phyloP scores from a whole-genome alignment of 2,797 vertebrate species.

The Neosalanx taihuensis region DNA sequence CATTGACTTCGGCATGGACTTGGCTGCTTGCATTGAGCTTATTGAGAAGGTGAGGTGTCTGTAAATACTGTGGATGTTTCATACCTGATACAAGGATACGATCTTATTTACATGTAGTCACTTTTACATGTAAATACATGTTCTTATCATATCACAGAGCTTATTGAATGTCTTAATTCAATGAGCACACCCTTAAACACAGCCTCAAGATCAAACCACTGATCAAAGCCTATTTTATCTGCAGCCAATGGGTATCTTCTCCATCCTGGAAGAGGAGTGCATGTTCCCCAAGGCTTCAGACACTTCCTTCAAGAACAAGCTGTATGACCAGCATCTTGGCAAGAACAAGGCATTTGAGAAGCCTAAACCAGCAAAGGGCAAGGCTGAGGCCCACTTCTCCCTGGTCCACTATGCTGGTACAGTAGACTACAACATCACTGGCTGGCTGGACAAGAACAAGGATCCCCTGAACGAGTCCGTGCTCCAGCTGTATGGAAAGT shows the following conservation, averaged over 20 bases:
- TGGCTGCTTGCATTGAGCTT: conserved; percentile 66
- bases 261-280: conserved; percentile 85
- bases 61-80: not conserved
- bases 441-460: not conserved
- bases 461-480: not conserved
- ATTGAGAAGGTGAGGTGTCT: conserved; percentile 65
- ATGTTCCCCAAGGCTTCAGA: conserved; percentile 87
- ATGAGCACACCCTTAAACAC: no score
- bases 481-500: conserved; percentile 58
- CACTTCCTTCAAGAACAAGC: conserved; percentile 80
- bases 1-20: conserved; percentile 55
- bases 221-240: not conserved
- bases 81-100: no score
- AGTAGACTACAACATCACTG: not conserved
- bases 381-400: conserved; percentile 82
- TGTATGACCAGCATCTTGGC: conserved; percentile 80
- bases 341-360: conserved; percentile 81
- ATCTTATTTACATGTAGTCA: no score
- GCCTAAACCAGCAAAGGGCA: conserved; percentile 82
- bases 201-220: no score
- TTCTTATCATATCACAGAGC: no score
- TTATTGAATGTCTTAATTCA: no score
- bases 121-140: no score
- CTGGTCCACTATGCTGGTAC: conserved; percentile 83
- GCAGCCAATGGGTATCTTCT: conserved; percentile 81